Base-by-base conservation (phyloP, 2,113 vertebrate species). In the Lampris megalopsis region DNA sequence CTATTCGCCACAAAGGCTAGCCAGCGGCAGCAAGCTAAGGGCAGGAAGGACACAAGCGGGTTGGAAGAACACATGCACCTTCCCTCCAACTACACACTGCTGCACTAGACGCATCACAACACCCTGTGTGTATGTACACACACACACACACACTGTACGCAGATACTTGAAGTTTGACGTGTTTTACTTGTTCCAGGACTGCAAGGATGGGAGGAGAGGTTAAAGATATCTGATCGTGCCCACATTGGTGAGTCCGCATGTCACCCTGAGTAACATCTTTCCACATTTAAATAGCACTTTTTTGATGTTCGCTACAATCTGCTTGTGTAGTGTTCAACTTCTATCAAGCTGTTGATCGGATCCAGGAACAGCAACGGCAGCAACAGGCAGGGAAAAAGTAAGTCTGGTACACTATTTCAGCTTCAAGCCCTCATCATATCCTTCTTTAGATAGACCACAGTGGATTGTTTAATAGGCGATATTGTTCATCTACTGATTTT, bases 191-290 rank as follows among this genome's bases (percentile, higher is more conserved):
- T 0, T 71, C 6, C 73, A 95, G 95, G 94, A 60, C 79, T 95
- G 43, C 91, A 95, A 75, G 94, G 94, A 57, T 96, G 95, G 95
- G 92, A 96, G 68, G 91, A 94, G 6, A 79, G 95, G 52, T 81
- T 95, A 8, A 95, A 94, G 88, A 95, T 96, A 72, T 96, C 95
- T 4, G 95, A 95, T 45, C 92, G 95, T 9, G 94, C 94, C 9
- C 95, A 96, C 86, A 93, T 95, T 8, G 95, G 95, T 95, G 82
- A 88, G 88, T 88, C 35, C 45, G 0, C 0, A 0, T 48, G 45
- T 69, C 9, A 47, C 0, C 1, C 6, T 66, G 2, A 0, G 45
- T 11, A 0, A 8, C 1, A 1, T 24, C 50, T 72, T 71, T 67
- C 0, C 47, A 1, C 13, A 2, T 2, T 0, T 38, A 13, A 60